Conservation (phyloP, 2,888 invertebrate species). For the Callyntrura sp. region DNA sequence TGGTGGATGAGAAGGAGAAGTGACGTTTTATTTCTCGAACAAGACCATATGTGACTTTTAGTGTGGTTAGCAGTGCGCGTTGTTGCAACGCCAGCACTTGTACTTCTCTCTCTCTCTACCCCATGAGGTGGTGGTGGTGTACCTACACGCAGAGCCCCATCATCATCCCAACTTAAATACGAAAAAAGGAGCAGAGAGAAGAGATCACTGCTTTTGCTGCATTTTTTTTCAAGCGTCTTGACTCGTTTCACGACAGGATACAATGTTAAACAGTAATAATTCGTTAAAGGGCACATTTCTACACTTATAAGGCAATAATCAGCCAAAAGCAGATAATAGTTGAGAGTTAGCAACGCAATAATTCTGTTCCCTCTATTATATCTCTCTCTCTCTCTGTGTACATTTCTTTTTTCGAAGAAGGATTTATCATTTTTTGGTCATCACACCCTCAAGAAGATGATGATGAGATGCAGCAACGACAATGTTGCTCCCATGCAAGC, state of each 20-base stretch:
- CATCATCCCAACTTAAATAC: not conserved
- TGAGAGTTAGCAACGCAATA: slow-evolving; percentile 17
- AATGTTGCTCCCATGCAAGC: not conserved
- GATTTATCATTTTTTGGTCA: slow-evolving; percentile 51
- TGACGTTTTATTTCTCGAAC: slow-evolving; percentile 63
- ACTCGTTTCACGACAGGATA: slow-evolving; percentile 15
- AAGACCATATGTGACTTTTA: slow-evolving; percentile 37
- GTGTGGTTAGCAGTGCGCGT: not conserved
- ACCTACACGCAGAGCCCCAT: not conserved
- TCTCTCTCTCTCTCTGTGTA: too few relatives aligned
- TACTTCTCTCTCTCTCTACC: too few relatives aligned
- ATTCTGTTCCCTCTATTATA: too few relatives aligned
- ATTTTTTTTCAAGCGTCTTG: not conserved
- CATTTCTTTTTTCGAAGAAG: slow-evolving; percentile 61
- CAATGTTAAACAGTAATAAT: slow-evolving; percentile 6
- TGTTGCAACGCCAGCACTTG: too few relatives aligned
- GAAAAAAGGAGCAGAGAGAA: not conserved
- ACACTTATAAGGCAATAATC: slow-evolving; percentile 67
- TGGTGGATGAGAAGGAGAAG: too few relatives aligned
- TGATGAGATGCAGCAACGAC: not conserved
- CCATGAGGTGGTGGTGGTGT: not conserved
- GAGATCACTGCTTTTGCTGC: slow-evolving; percentile 1
- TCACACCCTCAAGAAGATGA: slow-evolving; percentile 49
- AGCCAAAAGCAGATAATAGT: slow-evolving; percentile 29
- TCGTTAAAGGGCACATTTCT: slow-evolving; percentile 61